Evolutionary conservation across 2,113 vertebrate genomes (phyloP).

Genomic region (Hoplias malabaricus): DNA sequence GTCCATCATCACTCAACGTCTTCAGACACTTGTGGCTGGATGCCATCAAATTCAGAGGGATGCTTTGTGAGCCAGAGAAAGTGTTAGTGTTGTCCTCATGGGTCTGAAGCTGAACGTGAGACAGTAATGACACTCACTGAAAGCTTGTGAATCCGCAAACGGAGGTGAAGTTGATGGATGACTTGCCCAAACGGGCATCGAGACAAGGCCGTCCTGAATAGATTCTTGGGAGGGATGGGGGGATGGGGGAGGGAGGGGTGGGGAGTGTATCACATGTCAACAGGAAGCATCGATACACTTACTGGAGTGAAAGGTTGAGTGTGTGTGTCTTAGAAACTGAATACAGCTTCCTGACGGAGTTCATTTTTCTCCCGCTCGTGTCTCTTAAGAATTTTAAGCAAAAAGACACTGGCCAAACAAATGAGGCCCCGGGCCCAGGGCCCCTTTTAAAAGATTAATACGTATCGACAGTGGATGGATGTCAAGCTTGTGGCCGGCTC

Average conservation of each 20-base stretch:
- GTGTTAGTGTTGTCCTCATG: no score
- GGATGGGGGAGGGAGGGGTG: constrained; percentile 50
- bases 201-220: constrained; percentile 74
- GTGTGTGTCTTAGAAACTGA: constrained; percentile 77
- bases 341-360: constrained; percentile 76
- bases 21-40: no score
- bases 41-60: no score
- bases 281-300: constrained; percentile 77
- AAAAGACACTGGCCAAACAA: constrained; percentile 65
- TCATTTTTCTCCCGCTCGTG: constrained; percentile 69
- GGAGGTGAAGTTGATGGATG: constrained; percentile 75
- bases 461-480: constrained; percentile 43
- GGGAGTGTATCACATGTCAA: constrained; percentile 78
- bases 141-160: constrained; percentile 68
- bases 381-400: constrained; percentile 63
- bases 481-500: constrained; percentile 39
- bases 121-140: constrained; percentile 57
- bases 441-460: constrained; percentile 54
- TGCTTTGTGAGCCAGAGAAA: no score
- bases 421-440: constrained; percentile 49
- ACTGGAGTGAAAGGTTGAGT: constrained; percentile 72
- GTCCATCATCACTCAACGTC: no score
- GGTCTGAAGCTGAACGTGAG: constrained; percentile 61
- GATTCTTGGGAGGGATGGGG: constrained; percentile 62
- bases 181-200: constrained; percentile 69